Evolutionary conservation across 2,797 vertebrate genomes (phyloP), one percentile per base, ranked within the genome.

Genomic region (Chanos chanos): DNA sequence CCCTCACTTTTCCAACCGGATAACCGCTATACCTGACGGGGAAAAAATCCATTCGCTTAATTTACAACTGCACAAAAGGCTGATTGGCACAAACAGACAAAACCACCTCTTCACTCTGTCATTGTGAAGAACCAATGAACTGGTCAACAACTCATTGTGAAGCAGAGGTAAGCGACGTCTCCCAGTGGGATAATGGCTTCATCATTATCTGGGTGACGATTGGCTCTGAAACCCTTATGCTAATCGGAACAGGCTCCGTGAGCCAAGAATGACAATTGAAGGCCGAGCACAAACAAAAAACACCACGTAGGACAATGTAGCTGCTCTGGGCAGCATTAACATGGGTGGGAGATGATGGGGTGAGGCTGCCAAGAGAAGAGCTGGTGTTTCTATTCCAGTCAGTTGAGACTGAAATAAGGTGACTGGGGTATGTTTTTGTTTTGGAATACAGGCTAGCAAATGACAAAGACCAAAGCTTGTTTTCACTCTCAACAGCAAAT

Each of bases 161-260:
- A 5, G 30, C 25, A 61, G n/a, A 49, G 71, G 63, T 40, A 59
- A 75, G 66, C 63, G 71, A 30, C 61, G 49, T 61, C 12, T 28
- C 44, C 51, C 48, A 56, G 41, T 6, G 71, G 27, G 44, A 44
- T 65, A 66, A 68, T 63, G 62, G 53, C 33, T 30, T 56, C 39
- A 2, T 2, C 10, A 18, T 8, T 28, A 68, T 57, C 68, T 45
- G 37, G 33, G 27, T 39, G 19, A 39, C 34, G 66, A 69, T 59
- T 55, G 58, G 61, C 49, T 55, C 19, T 10, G 30, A n/a, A 60
- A 36, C 9, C 24, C 16, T 54, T 61, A 71, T 67, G 59, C 69
- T 66, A 67, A 67, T 71, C 4, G 68, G 28, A 30, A 5, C 50
- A 40, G 44, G 27, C 37, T n/a, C 37, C 49, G 24, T 45, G 3